A percentile compares a stretch with the other conserved stretches of the same genome.
Conservation (phyloP, 2,113 vertebrate genomes). For the Cryptoleucopteryx plumbea region DNA sequence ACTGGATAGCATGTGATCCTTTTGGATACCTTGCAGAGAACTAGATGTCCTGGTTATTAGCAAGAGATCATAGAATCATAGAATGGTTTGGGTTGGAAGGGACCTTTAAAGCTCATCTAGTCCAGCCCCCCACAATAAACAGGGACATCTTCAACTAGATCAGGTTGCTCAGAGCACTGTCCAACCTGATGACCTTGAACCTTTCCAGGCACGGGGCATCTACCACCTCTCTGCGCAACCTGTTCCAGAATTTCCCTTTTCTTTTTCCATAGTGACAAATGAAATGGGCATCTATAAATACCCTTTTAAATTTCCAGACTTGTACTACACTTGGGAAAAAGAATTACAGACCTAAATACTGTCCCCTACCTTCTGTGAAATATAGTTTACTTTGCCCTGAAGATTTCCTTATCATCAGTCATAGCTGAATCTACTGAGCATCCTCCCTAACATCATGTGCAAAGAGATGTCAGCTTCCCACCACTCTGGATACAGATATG, state of each 20-base stretch:
- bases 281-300: neutral
- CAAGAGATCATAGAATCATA: neutral
- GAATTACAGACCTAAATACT: neutral
- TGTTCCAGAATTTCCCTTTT: neutral
- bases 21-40: neutral
- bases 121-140: neutral
- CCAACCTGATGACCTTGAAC: neutral
- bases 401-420: neutral
- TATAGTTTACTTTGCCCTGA: neutral
- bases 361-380: neutral
- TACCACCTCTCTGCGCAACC: no score
- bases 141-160: neutral
- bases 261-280: neutral
- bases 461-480: neutral
- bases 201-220: neutral
- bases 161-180: neutral
- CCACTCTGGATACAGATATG: neutral
- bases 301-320: neutral
- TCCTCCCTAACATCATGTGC: neutral
- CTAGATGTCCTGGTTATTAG: neutral
- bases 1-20: neutral
- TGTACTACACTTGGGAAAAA: neutral
- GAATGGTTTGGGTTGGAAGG: neutral
- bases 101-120: neutral
- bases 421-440: neutral